Evolutionary conservation across 2,888 invertebrate species (phyloP).

Genomic region (Malthinus seriepunctatus): DNA sequence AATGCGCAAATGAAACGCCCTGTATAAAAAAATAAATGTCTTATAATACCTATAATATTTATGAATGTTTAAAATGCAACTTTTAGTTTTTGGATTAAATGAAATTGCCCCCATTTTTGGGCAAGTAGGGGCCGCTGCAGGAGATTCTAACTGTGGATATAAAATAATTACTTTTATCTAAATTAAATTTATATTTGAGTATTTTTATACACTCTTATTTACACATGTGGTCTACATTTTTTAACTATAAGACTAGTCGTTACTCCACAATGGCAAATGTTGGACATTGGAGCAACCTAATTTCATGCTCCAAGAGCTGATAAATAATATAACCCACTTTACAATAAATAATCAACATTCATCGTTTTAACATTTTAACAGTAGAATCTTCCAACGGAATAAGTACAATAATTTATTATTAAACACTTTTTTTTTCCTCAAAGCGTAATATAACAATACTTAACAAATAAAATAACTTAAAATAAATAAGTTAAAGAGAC

Average conservation of each 20-base stretch:
- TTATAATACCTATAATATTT: too few species aligned
- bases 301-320: conserved; percentile 32
- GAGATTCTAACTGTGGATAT: too few species aligned
- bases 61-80: too few species aligned
- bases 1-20: too few species aligned
- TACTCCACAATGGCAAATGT: conserved; percentile 40
- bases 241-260: conserved; percentile 53
- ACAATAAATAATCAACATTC: conserved; percentile 42
- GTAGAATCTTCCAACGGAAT: conserved; percentile 42
- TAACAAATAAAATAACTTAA: conserved; percentile 27
- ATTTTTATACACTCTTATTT: conserved; percentile 34
- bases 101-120: too few species aligned
- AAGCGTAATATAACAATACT: conserved; percentile 21
- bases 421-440: conserved; percentile 19
- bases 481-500: conserved; percentile 44
- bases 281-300: conserved; percentile 38
- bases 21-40: too few species aligned
- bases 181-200: conserved; percentile 28
- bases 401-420: conserved; percentile 29
- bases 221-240: conserved; percentile 34
- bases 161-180: background rate
- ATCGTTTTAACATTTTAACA: conserved; percentile 35
- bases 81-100: too few species aligned
- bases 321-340: conserved; percentile 33
- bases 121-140: too few species aligned